phyloP scores from a whole-genome alignment of 2,113 vertebrate species.

The Elanoides forficatus region DNA sequence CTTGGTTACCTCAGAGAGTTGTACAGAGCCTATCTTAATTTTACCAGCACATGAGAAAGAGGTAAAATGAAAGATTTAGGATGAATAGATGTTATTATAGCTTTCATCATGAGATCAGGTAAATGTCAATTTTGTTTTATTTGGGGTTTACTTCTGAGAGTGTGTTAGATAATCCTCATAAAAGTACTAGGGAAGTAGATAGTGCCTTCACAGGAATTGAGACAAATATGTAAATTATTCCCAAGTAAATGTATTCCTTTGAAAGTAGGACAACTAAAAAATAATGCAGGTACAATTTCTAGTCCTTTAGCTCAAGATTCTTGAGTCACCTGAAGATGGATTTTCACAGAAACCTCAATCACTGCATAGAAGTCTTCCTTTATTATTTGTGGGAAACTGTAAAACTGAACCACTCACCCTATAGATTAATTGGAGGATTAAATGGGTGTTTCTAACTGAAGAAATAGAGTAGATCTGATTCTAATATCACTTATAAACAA shows the following conservation, averaged over 20 bases:
- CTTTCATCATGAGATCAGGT: neutral
- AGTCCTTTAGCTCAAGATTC: neutral
- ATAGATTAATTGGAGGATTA: neutral
- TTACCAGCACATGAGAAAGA: neutral
- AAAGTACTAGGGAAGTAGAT: neutral
- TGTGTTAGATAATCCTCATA: neutral
- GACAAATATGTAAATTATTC: neutral
- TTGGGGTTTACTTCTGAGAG: neutral
- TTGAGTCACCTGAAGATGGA: neutral
- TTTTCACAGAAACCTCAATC: neutral
- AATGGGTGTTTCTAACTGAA: neutral
- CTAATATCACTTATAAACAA: neutral
- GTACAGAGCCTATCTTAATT: neutral
- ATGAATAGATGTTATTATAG: neutral
- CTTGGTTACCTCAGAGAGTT: neutral
- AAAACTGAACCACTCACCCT: neutral
- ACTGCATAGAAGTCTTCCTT: neutral
- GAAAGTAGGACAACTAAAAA: neutral
- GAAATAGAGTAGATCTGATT: neutral
- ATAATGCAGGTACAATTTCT: neutral
- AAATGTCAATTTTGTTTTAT: neutral
- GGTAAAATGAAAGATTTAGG: neutral
- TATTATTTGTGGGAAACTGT: neutral
- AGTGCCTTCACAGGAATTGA: neutral
- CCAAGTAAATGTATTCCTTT: neutral